Evolutionary conservation across 2,797 vertebrate genomes (phyloP).

Genomic region (Myotis daubentonii): DNA sequence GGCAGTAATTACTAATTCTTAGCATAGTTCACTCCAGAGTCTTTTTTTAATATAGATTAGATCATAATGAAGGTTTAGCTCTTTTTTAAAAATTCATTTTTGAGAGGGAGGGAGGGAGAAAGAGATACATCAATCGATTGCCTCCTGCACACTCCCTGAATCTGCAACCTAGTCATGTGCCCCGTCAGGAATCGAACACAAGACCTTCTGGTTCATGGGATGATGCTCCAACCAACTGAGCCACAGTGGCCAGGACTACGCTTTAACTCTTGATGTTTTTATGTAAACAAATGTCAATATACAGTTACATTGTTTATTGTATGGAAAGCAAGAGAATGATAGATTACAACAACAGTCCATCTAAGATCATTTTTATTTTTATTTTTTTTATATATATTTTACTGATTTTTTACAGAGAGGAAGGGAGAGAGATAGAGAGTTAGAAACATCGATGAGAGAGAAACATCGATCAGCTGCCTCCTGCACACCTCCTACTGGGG

Average conservation of each 20-base stretch:
- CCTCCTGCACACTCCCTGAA: neutral
- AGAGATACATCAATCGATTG: neutral
- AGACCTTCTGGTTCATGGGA: neutral
- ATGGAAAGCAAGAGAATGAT: conserved; percentile 30
- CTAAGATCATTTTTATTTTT: conserved; percentile 28
- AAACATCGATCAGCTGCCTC: too few relatives aligned
- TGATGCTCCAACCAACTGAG: neutral
- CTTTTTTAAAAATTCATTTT: neutral
- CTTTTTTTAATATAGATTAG: neutral
- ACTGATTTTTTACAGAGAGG: too few relatives aligned
- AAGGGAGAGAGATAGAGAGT: too few relatives aligned
- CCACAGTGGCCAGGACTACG: neutral
- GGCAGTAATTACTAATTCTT: neutral
- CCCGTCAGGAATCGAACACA: neutral
- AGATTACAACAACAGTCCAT: neutral
- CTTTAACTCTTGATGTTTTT: conserved; percentile 35
- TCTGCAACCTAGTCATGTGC: neutral
- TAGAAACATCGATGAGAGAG: too few relatives aligned
- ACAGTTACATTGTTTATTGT: neutral
- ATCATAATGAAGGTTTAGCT: neutral
- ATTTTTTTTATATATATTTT: conserved; percentile 48
- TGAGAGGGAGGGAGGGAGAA: neutral
- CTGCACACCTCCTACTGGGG: too few relatives aligned
- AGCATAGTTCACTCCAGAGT: neutral
- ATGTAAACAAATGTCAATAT: neutral